Percentiles rank a stretch among this genome's conserved stretches.
These are phyloP conservation scores for Enteromius radiatus DNA, from an alignment of 2,797 vertebrate genomes.

Conservation along the genomic window DNA sequence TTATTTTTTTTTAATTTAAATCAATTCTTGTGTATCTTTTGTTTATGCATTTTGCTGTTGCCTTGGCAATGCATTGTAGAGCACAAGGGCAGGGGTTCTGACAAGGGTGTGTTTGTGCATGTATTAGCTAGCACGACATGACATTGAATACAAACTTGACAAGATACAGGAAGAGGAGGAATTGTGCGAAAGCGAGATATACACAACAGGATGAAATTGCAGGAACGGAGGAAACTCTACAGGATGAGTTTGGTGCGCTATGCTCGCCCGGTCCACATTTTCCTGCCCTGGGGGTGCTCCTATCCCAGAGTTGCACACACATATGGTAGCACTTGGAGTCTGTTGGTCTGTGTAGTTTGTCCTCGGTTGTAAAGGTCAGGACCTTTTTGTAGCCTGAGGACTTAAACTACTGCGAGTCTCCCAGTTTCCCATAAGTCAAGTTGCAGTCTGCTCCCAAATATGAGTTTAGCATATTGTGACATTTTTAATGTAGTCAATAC, in stretches of 20 bases:
- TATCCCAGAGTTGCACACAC: slow-evolving; percentile 25
- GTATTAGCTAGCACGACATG: slow-evolving; percentile 11
- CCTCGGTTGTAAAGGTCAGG: slow-evolving; percentile 51
- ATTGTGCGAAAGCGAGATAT: slow-evolving; percentile 51
- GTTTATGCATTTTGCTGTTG: neutral
- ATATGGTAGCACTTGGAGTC: slow-evolving; percentile 31
- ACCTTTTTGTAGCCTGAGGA: slow-evolving; percentile 50
- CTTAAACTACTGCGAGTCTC: slow-evolving; percentile 45
- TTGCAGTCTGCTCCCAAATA: slow-evolving; percentile 1
- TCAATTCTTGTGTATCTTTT: neutral
- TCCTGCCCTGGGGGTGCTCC: slow-evolving; percentile 34
- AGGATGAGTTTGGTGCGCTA: slow-evolving; percentile 43
- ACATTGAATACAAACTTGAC: slow-evolving; percentile 32
- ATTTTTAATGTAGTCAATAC: slow-evolving; percentile 25
- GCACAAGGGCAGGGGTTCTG: slow-evolving; percentile 1
- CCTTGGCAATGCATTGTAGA: neutral
- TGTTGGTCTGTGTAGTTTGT: slow-evolving; percentile 50
- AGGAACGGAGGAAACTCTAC: slow-evolving; percentile 51
- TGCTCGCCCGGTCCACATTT: slow-evolving; percentile 38
- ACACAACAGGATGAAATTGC: slow-evolving; percentile 57
- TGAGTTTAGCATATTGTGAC: slow-evolving; percentile 27
- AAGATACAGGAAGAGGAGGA: slow-evolving; percentile 51
- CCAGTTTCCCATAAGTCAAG: slow-evolving; percentile 56
- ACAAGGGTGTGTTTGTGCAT: slow-evolving; percentile 29
- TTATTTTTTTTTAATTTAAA: neutral